Evolutionary conservation across 2,113 vertebrate species (phyloP).

Genomic region (Atlantisia rogersi): DNA sequence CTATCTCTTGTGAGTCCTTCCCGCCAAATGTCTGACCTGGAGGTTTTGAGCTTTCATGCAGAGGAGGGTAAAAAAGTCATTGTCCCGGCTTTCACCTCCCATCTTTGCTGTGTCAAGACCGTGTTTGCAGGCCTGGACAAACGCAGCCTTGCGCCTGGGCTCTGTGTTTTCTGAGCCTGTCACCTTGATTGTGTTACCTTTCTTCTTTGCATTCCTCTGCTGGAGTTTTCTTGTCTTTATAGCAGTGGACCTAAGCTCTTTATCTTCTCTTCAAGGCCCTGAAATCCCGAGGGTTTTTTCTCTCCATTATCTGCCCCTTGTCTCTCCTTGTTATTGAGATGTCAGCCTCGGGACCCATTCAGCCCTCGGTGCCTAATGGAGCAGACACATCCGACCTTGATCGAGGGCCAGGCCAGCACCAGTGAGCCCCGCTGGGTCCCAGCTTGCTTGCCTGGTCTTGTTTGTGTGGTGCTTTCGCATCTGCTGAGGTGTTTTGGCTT

Average conservation of each 20-base stretch:
- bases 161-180: not conserved
- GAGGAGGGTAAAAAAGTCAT: not conserved
- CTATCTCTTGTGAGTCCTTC: not conserved
- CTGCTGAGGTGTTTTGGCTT: not conserved
- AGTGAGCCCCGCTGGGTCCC: not conserved
- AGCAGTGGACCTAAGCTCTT: not conserved
- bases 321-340: not conserved
- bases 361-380: not conserved
- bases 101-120: not conserved
- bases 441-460: rapidly evolving
- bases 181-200: not conserved
- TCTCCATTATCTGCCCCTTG: not conserved
- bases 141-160: not conserved
- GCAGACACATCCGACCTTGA: not conserved
- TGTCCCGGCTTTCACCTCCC: not conserved
- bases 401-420: not conserved
- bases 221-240: not conserved
- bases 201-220: not conserved
- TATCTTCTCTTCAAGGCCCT: not conserved
- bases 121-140: not conserved
- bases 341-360: not conserved
- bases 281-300: not conserved
- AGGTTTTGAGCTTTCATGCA: not conserved
- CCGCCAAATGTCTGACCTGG: rapidly evolving
- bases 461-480: rapidly evolving